phyloP scores from a whole-genome alignment of 2,888 invertebrate genomes.

The Pharmacophagus antenor region DNA sequence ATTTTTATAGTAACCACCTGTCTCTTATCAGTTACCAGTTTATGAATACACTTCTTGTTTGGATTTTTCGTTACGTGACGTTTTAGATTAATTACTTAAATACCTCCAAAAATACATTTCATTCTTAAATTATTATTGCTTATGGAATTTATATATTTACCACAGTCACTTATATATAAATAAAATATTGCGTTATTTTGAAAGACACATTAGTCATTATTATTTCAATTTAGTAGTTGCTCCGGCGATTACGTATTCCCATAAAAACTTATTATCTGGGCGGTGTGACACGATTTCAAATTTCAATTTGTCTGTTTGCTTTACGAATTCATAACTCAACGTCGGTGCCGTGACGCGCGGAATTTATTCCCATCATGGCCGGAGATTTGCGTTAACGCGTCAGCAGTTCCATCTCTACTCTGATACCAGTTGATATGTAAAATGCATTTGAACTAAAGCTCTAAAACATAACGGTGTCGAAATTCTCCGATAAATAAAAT shows the following conservation, averaged over 20 bases:
- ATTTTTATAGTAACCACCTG: too few species aligned
- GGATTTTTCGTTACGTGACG: too few species aligned
- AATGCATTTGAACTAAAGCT: conserved; percentile 11
- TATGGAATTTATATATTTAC: too few species aligned
- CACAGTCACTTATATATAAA: too few species aligned
- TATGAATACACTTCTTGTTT: too few species aligned
- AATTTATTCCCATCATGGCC: conserved; percentile 26
- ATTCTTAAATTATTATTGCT: too few species aligned
- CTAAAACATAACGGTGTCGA: neutral
- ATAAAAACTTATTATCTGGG: conserved; percentile 17
- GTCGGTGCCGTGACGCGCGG: conserved; percentile 27
- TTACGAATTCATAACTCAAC: conserved; percentile 28
- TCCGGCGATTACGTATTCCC: neutral
- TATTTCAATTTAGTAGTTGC: neutral
- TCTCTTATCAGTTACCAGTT: too few species aligned
- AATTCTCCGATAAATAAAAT: neutral
- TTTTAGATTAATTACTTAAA: too few species aligned
- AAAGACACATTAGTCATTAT: too few species aligned
- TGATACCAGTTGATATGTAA: conserved; percentile 17
- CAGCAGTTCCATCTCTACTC: conserved; percentile 23
- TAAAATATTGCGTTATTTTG: too few species aligned
- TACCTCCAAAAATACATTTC: too few species aligned
- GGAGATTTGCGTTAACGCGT: conserved; percentile 28
- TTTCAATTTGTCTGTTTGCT: conserved; percentile 27
- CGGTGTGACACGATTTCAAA: conserved; percentile 22